Evolutionary conservation across 1,140 invertebrate genomes (phyloP).

Genomic region (Coelopa frigida): DNA sequence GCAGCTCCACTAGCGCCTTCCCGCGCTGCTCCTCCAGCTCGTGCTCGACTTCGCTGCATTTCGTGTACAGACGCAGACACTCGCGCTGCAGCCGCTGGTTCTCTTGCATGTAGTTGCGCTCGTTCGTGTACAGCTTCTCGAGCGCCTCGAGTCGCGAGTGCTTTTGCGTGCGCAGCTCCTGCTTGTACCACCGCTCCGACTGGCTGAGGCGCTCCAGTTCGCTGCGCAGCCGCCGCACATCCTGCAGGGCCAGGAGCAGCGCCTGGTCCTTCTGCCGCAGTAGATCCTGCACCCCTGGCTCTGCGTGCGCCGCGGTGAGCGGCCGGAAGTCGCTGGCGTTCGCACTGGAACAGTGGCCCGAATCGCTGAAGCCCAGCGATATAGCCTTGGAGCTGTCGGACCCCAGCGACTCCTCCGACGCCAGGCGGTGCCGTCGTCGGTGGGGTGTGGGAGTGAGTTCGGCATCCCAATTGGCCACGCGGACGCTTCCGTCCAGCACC

Average conservation of each 20-base stretch:
- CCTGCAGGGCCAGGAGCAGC: conserved; percentile 23
- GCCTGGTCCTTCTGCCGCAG: conserved; percentile 16
- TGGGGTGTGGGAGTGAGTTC: no score
- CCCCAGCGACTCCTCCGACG: no score
- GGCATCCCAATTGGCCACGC: no score
- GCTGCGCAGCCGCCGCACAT: conserved; percentile 29
- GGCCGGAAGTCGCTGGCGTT: no score
- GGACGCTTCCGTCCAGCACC: no score
- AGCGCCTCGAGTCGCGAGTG: conserved; percentile 29
- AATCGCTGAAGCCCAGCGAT: no score
- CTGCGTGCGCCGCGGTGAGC: no score
- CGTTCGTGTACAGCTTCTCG: conserved; percentile 35
- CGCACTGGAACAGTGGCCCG: no score
- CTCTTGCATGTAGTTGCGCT: conserved; percentile 36
- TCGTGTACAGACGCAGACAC: conserved; percentile 20
- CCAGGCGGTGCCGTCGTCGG: no score
- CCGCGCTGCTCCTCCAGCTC: conserved; percentile 6
- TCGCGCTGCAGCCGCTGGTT: conserved; percentile 37
- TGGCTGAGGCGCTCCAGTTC: conserved; percentile 35
- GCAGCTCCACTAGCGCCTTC: neutral
- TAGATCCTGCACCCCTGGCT: no score
- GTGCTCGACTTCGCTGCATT: conserved; percentile 24
- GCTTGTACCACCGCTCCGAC: conserved; percentile 40
- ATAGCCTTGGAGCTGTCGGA: no score
- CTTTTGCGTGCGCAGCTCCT: conserved; percentile 33